phyloP scores from a whole-genome alignment of 2,797 vertebrate genomes.

The Carcharodon carcharias region DNA sequence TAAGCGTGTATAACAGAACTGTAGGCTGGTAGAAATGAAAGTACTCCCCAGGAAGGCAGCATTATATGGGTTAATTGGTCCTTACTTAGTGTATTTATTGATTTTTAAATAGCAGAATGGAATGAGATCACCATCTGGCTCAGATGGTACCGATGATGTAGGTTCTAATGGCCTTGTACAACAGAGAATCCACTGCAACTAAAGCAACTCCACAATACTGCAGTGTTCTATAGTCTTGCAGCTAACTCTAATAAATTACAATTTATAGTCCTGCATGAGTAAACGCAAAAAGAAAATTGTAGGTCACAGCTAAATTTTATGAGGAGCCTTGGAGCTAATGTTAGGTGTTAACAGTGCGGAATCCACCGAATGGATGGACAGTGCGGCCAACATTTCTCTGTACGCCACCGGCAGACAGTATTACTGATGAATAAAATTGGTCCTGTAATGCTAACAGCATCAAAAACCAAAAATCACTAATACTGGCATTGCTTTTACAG shows the following conservation, averaged over 20 bases:
- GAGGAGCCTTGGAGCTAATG: not conserved
- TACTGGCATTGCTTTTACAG: not conserved
- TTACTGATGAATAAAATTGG: not conserved
- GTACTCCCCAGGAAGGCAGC: not conserved
- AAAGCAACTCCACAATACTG: not conserved
- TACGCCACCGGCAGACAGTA: not conserved
- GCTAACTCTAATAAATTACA: not conserved
- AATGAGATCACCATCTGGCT: not conserved
- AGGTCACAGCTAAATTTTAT: not conserved
- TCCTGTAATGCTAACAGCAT: not conserved
- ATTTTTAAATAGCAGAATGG: constrained; percentile 16
- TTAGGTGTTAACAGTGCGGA: not conserved
- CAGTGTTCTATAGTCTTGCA: not conserved
- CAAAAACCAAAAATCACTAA: no score
- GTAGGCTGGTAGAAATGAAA: not conserved
- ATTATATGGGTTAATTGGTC: not conserved
- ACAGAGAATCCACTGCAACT: not conserved
- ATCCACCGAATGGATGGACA: not conserved
- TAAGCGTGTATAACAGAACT: not conserved
- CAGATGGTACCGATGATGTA: not conserved
- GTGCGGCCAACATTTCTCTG: not conserved
- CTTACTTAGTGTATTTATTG: not conserved
- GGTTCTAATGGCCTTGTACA: not conserved
- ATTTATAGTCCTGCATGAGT: not conserved
- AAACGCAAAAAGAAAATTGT: no score